A percentile compares a stretch with the other conserved stretches of the same genome.
Evolutionary conservation across 2,113 vertebrate species (phyloP).

Genomic region (Poeciliopsis occidentalis): DNA sequence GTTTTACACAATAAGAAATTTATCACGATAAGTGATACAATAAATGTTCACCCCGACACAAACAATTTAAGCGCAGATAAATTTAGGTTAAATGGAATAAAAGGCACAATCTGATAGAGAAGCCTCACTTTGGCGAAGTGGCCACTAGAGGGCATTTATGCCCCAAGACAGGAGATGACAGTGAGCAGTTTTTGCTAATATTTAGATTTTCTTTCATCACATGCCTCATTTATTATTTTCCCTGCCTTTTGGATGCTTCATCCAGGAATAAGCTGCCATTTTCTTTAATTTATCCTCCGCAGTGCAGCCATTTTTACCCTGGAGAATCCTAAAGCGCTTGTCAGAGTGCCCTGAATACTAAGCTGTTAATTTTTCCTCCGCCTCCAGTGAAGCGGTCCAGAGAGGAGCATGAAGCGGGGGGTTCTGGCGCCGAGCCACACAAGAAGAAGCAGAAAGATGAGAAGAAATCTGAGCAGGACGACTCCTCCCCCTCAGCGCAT

Average conservation of each 20-base stretch:
- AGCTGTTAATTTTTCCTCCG: slow-evolving; percentile 40
- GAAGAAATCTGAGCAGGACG: slow-evolving; percentile 48
- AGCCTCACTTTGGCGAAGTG: neutral
- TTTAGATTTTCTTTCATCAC: neutral
- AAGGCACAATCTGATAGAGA: neutral
- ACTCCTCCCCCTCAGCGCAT: slow-evolving; percentile 27
- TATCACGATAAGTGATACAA: too few relatives aligned
- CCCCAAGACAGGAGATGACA: slow-evolving; percentile 4
- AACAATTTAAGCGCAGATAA: too few relatives aligned
- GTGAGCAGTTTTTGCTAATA: neutral
- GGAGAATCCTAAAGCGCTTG: slow-evolving; percentile 23
- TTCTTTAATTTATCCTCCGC: slow-evolving; percentile 19
- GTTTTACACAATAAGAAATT: too few relatives aligned
- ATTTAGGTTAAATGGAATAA: neutral
- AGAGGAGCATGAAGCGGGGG: slow-evolving; percentile 57
- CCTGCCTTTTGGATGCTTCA: neutral
- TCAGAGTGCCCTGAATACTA: slow-evolving; percentile 51
- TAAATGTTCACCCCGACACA: too few relatives aligned
- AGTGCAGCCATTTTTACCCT: slow-evolving; percentile 27
- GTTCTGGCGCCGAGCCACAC: slow-evolving; percentile 55
- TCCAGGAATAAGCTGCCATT: neutral
- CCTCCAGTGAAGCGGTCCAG: slow-evolving; percentile 75
- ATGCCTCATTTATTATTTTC: neutral
- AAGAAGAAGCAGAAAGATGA: slow-evolving; percentile 75
- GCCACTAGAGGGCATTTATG: slow-evolving; percentile 23